Evolutionary conservation across 2,113 vertebrate genomes (phyloP), one percentile per base, ranked within the genome.

Genomic region (Anseranas semipalmata): DNA sequence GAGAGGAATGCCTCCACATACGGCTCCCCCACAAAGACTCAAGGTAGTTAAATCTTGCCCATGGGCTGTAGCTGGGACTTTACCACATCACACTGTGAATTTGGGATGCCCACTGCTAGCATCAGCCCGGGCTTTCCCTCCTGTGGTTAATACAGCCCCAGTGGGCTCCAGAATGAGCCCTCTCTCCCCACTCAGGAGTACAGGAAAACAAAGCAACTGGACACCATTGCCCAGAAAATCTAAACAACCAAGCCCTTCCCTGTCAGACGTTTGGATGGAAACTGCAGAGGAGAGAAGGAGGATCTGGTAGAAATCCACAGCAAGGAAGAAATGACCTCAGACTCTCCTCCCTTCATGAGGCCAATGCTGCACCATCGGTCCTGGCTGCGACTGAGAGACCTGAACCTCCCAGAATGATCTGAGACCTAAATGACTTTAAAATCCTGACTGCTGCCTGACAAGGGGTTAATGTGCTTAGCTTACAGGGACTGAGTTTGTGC

Each of bases 1-100:
- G 37, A 85, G 41, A 48, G 59, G 46, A 80, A 79, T 90, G 71
- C 75, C 80, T 70, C 65, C 67, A 73, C 87, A 58, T 10, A 62
- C 81, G 48, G 77, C 52, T 68, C 32, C 50, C 6, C 20, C 27
- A n/a, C n/a, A 12, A 48, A 91, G 12, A 32, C 27, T 58, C 65
- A 14, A 7, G 10, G 14, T 12, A 63, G 53, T 66, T 63, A 53
- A 43, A 63, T 35, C 86, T 71, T 80, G 37, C 59, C 53, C 75
- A 56, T 52, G 39, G 76, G 56, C 68, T 76, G 76, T 5, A 66
- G 50, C 65, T 67, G 81, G 27, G 66, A 70, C 45, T 46, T 79
- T 1, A 53, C 24, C 35, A 35, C 25, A 43, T 30, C 12, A 0
- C 2, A 4, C 3, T 52, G 37, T 10, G 30, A 46, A 22, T 14